phyloP scores from a whole-genome alignment of 1,140 invertebrate species.

The Drosophila orena region DNA sequence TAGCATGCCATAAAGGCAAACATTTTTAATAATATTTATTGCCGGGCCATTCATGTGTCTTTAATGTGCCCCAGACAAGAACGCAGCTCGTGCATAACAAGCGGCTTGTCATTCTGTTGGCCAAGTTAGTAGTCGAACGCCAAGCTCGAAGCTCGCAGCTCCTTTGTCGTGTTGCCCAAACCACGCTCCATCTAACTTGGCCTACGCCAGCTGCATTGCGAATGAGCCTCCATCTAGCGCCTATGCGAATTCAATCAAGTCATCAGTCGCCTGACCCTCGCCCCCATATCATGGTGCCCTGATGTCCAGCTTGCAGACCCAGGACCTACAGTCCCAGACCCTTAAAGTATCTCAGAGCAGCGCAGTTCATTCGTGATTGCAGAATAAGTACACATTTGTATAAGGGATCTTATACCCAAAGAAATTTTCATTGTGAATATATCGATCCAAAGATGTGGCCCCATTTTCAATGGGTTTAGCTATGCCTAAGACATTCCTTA shows the following conservation, averaged over 20 bases:
- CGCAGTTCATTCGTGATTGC: constrained; percentile 15
- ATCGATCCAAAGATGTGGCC: neutral
- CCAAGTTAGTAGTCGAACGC: neutral
- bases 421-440: too few species aligned
- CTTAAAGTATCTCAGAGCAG: neutral
- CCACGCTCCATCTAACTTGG: constrained; percentile 70
- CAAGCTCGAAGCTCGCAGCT: neutral
- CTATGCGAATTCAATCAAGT: constrained; percentile 74
- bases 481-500: constrained; percentile 4
- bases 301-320: neutral
- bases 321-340: neutral
- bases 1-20: constrained; percentile 80
- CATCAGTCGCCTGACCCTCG: constrained; percentile 50
- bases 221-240: constrained; percentile 59
- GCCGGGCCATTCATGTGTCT: constrained; percentile 80
- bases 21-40: constrained; percentile 79
- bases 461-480: neutral
- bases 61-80: constrained; percentile 83
- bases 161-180: constrained; percentile 34
- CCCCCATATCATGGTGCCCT: constrained; percentile 14
- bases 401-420: neutral
- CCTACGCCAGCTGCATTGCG: constrained; percentile 71
- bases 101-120: constrained; percentile 53
- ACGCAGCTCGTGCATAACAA: constrained; percentile 81
- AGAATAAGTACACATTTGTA: too few species aligned